Evolutionary conservation across 2,113 vertebrate species (phyloP).

Genomic region (Peromyscus maniculatus): DNA sequence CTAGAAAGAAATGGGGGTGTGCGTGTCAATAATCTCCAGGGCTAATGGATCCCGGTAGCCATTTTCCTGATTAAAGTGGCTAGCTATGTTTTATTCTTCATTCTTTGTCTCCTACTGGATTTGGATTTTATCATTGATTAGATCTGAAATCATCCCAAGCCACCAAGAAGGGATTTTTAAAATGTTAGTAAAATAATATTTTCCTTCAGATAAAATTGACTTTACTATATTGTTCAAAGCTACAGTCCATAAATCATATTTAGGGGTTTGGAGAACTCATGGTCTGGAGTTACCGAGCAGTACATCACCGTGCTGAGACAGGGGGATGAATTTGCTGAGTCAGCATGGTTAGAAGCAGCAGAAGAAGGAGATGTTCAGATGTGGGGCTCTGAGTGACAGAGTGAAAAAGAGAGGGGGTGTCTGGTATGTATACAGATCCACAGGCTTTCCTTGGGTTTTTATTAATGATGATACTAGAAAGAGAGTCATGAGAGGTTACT

Average conservation of each 20-base stretch:
- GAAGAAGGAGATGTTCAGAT: neutral
- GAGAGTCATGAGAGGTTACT: neutral
- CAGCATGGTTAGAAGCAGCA: neutral
- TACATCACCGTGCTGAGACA: neutral
- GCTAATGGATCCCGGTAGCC: slow-evolving; percentile 34
- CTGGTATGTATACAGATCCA: neutral
- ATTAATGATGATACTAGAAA: neutral
- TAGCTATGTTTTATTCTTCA: slow-evolving; percentile 7
- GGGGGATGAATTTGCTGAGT: neutral
- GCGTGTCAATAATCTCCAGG: neutral
- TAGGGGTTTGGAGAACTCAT: neutral
- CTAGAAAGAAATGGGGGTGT: neutral
- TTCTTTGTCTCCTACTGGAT: slow-evolving; percentile 30
- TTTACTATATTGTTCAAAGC: slow-evolving; percentile 52
- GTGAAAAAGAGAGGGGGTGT: neutral
- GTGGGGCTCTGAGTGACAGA: neutral
- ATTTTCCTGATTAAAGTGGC: slow-evolving; percentile 59
- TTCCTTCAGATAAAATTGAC: slow-evolving; percentile 51
- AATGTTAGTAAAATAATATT: slow-evolving; percentile 58
- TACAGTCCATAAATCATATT: slow-evolving; percentile 41
- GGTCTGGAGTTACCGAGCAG: neutral
- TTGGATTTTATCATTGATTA: slow-evolving; percentile 60
- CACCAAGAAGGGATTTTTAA: neutral
- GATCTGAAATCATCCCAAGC: slow-evolving; percentile 42
- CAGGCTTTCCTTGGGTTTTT: neutral